Evolutionary conservation across 2,888 invertebrate genomes (phyloP).

Genomic region (Thymelicus sylvestris): DNA sequence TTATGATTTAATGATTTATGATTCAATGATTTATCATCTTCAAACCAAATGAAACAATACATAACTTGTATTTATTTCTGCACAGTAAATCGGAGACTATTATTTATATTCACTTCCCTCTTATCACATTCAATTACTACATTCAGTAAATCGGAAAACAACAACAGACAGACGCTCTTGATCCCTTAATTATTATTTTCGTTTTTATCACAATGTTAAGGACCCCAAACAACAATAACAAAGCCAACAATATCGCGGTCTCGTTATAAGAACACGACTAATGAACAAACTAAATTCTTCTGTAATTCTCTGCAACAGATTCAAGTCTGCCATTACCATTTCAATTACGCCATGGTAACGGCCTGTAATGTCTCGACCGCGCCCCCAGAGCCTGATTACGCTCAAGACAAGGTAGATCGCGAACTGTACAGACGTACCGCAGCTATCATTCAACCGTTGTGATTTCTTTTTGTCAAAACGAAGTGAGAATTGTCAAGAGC

Average conservation of each 20-base stretch:
- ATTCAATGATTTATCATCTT: neutral
- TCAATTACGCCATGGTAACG: conserved; percentile 49
- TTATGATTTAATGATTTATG: neutral
- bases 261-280: conserved; percentile 61
- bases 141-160: too few relatives aligned
- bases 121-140: too few relatives aligned
- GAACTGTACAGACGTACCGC: conserved; percentile 39
- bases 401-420: conserved; percentile 41
- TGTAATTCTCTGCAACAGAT: conserved; percentile 58
- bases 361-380: conserved; percentile 39
- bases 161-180: too few relatives aligned
- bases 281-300: conserved; percentile 60
- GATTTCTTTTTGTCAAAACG: conserved; percentile 25
- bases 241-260: conserved; percentile 27
- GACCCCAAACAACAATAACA: neutral
- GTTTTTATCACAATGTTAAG: too few relatives aligned
- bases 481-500: conserved; percentile 36
- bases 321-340: conserved; percentile 55
- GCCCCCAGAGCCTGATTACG: conserved; percentile 43
- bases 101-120: too few relatives aligned
- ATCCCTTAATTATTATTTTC: too few relatives aligned
- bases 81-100: neutral
- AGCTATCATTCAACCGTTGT: conserved; percentile 39
- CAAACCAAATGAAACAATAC: neutral
- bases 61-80: neutral